phyloP scores from a whole-genome alignment of 2,113 vertebrate genomes.

The Pterocles burchelli region DNA sequence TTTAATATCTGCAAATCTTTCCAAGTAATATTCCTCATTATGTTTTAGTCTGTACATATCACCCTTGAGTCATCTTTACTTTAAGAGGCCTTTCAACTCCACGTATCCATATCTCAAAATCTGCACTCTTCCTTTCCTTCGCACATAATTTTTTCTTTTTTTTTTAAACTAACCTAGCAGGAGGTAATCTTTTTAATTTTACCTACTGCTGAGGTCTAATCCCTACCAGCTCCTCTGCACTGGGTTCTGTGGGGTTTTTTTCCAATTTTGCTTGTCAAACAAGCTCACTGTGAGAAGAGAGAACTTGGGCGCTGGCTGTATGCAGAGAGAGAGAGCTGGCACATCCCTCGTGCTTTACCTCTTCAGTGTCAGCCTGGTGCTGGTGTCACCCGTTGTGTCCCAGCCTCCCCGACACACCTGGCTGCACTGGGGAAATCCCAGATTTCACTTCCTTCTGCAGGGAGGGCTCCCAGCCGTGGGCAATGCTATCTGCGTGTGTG shows the following conservation, averaged over 20 bases:
- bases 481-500: too few species aligned
- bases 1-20: not conserved
- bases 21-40: not conserved
- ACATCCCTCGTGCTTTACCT: not conserved
- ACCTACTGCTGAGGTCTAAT: not conserved
- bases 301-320: accelerated
- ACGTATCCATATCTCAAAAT: accelerated
- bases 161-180: not conserved
- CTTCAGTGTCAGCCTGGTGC: not conserved
- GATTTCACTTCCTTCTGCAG: not conserved
- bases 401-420: not conserved
- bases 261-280: not conserved
- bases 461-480: not conserved
- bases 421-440: not conserved
- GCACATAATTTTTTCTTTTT: not conserved
- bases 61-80: not conserved
- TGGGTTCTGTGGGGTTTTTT: not conserved
- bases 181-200: not conserved
- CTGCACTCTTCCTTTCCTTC: not conserved
- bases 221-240: not conserved
- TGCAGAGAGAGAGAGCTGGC: not conserved
- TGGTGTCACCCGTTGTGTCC: not conserved
- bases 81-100: not conserved
- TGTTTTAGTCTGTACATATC: not conserved
- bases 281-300: not conserved